A percentile compares a stretch with the other conserved stretches of the same genome.
phyloP scores from a whole-genome alignment of 2,113 vertebrate genomes.

The Varanus salvator region DNA sequence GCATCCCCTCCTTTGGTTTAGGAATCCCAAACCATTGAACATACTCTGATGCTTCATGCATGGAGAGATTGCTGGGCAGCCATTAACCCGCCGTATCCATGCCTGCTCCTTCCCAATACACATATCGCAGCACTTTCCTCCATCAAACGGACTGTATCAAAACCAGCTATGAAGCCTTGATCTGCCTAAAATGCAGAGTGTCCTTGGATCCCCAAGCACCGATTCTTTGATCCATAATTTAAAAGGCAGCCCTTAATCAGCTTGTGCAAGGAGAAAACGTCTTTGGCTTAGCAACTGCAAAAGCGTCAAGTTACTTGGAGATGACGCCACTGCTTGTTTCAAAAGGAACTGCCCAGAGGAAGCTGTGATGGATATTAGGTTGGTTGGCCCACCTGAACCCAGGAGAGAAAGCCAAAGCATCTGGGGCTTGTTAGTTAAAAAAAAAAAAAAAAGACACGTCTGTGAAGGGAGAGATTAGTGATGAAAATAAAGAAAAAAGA shows the following conservation, averaged over 20 bases:
- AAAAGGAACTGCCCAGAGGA: neutral
- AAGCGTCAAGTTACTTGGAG: fast-evolving
- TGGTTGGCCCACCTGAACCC: neutral
- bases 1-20: no score
- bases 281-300: fast-evolving
- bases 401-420: neutral
- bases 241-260: neutral
- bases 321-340: fast-evolving
- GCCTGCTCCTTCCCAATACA: neutral
- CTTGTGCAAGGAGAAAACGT: fast-evolving
- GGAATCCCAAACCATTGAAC: neutral
- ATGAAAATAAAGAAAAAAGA: neutral
- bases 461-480: neutral
- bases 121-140: neutral
- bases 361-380: neutral
- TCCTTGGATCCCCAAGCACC: slow-evolving; percentile 15
- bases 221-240: slow-evolving; percentile 34
- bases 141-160: neutral
- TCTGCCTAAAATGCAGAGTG: slow-evolving; percentile 12
- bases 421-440: neutral
- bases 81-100: neutral
- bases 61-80: neutral
- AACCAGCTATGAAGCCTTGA: slow-evolving; percentile 25
- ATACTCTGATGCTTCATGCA: neutral
- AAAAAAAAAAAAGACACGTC: neutral